Base-by-base conservation (phyloP, 2,888 invertebrate genomes). In the Drosophila mimica region DNA sequence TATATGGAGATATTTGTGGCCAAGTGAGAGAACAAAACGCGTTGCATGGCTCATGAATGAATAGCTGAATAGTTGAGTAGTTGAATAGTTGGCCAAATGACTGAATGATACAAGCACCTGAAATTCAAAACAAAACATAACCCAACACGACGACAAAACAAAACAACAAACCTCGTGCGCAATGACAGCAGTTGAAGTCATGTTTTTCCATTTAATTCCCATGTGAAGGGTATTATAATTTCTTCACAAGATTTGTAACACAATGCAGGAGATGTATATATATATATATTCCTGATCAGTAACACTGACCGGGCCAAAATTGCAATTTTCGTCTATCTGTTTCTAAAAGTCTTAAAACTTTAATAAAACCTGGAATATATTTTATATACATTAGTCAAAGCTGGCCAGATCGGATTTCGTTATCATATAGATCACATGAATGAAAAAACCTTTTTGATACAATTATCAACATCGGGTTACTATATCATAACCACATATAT, bases 111-210 rank as follows among this genome's bases (percentile, higher is more conserved):
- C 76, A 83, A 69, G 91, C 91, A 90, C 87, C 91, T 90, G 91
- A 88, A 87, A 88, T 86, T 81, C 79, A 79, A 86, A 86, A 83
- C 89, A 89, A 90, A 90, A 81, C 83, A 89, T 79, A 83, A 69
- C 54, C 77, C 83, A 76, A 90, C 81, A 73, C 66, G 64, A 77
- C 73, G 38, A 72, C 62, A 74, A 63, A 61, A 63, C 58, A 65
- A 73, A 69, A 52, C 53, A 77, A 61, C 53, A 74, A 74, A 87
- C 62, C 79, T 90, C 82, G 79, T 82, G 88, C 79, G 91, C 91
- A 90, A 90, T 88, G 87, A 90, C 87, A 88, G 86, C 91, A 80
- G 78, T 89, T 88, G 91, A 88, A 87, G 85, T 87, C 88, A 88
- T 90, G 82, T 79, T 76, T 71, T 66, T 68, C 63, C 67, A 46